Evolutionary conservation across 2,797 vertebrate species (phyloP).

Genomic region (Parotocinclus haroldoi): DNA sequence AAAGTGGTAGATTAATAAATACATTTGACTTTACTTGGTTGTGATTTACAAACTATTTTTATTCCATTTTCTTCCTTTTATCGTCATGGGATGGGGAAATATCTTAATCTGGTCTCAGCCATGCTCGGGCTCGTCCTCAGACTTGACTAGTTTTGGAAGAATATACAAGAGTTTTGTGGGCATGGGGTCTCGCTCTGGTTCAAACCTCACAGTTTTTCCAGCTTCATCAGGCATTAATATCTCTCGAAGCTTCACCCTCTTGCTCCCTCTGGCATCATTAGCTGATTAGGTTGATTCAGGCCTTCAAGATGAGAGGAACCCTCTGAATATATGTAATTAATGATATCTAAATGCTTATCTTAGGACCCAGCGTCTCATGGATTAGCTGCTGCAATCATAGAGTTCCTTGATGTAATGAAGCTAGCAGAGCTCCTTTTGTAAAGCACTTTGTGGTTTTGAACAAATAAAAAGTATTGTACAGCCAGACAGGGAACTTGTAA

Average conservation of each 20-base stretch:
- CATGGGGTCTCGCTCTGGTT: neutral
- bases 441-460: neutral
- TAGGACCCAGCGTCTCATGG: neutral
- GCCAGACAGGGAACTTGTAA: too few relatives aligned
- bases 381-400: neutral
- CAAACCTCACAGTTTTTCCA: neutral
- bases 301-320: conserved; percentile 4
- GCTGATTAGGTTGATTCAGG: neutral
- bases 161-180: too few relatives aligned
- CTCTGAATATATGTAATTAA: conserved; percentile 52
- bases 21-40: too few relatives aligned
- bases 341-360: conserved; percentile 61
- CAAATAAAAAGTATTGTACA: neutral
- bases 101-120: too few relatives aligned
- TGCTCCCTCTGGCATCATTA: conserved; percentile 1
- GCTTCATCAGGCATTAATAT: neutral
- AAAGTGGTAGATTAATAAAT: too few relatives aligned
- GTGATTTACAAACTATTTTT: too few relatives aligned
- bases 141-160: too few relatives aligned
- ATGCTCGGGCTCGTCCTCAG: too few relatives aligned
- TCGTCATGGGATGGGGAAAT: too few relatives aligned
- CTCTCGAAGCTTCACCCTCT: neutral
- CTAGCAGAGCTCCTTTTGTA: neutral
- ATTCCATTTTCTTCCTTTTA: too few relatives aligned
- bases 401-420: neutral